A percentile compares a stretch with the other conserved stretches of the same genome.
phyloP scores from a whole-genome alignment of 2,113 vertebrate species.

The Aleadryas rufinucha region DNA sequence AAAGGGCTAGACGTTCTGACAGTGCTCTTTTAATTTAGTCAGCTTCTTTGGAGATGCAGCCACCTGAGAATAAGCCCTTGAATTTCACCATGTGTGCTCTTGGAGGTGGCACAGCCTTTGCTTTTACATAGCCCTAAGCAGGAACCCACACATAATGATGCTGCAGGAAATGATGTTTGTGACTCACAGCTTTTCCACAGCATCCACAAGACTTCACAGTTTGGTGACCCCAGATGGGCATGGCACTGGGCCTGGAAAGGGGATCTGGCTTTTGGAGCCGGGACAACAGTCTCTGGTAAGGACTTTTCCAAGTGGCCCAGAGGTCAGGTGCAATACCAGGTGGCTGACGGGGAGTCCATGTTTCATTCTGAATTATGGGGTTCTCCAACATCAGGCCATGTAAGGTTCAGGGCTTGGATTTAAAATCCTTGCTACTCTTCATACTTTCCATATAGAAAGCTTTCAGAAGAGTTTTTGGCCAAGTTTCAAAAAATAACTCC shows the following conservation, averaged over 20 bases:
- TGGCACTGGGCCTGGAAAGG: neutral
- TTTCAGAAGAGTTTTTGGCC: neutral
- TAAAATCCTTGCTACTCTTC: neutral
- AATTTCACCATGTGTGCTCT: neutral
- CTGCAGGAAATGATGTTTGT: neutral
- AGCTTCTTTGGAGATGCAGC: neutral
- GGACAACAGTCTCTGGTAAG: rapidly evolving
- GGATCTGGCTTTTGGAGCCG: neutral
- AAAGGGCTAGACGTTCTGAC: neutral
- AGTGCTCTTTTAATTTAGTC: neutral
- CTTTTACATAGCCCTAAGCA: neutral
- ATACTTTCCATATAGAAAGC: neutral
- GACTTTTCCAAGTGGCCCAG: neutral
- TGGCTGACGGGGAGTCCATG: neutral
- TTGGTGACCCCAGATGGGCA: neutral
- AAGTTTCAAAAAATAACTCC: neutral
- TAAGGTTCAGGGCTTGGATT: neutral
- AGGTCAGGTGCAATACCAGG: neutral
- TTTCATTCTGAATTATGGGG: neutral
- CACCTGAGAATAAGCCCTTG: neutral
- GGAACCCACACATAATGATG: neutral
- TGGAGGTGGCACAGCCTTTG: neutral
- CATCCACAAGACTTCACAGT: neutral
- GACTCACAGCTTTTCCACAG: neutral
- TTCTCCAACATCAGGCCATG: neutral